Conservation (phyloP, 2,888 invertebrate genomes). For the Ethmia dodecea region DNA sequence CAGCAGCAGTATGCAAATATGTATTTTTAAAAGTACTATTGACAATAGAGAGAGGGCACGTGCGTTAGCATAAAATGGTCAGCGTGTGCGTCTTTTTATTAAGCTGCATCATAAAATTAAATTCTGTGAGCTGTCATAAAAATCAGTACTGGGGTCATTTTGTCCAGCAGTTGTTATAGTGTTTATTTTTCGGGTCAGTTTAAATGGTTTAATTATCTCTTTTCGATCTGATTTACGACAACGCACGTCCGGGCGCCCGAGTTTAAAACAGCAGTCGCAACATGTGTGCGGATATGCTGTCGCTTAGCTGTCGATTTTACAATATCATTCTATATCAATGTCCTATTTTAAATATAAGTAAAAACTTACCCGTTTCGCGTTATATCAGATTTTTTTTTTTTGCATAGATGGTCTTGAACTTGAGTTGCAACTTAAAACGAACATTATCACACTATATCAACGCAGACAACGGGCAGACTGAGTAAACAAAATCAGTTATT, state of each 20-base stretch:
- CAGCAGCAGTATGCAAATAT: slow-evolving; percentile 15
- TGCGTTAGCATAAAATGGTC: slow-evolving; percentile 5
- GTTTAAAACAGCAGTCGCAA: slow-evolving; percentile 10
- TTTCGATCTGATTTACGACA: slow-evolving; percentile 29
- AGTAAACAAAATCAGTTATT: too few relatives aligned
- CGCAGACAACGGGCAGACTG: too few relatives aligned
- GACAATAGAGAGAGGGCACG: slow-evolving; percentile 10
- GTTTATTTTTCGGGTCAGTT: slow-evolving; percentile 15
- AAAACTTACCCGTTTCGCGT: too few relatives aligned
- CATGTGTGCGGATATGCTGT: slow-evolving; percentile 14
- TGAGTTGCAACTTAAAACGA: too few relatives aligned
- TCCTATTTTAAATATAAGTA: too few relatives aligned
- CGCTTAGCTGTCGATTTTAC: not conserved
- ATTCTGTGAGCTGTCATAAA: slow-evolving; percentile 5
- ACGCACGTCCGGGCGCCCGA: slow-evolving; percentile 18
- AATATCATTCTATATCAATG: too few relatives aligned
- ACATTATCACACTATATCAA: too few relatives aligned
- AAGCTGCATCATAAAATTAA: slow-evolving; percentile 11
- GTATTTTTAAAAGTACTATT: not conserved
- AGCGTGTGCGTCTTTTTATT: slow-evolving; percentile 11
- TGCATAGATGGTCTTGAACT: too few relatives aligned
- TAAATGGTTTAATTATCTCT: slow-evolving; percentile 23
- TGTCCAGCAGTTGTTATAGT: slow-evolving; percentile 7
- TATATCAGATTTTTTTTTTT: too few relatives aligned
- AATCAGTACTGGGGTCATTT: slow-evolving; percentile 6